Evolutionary conservation across 2,888 invertebrate genomes (phyloP).

Genomic region (Hydrotaea diabolus): DNA sequence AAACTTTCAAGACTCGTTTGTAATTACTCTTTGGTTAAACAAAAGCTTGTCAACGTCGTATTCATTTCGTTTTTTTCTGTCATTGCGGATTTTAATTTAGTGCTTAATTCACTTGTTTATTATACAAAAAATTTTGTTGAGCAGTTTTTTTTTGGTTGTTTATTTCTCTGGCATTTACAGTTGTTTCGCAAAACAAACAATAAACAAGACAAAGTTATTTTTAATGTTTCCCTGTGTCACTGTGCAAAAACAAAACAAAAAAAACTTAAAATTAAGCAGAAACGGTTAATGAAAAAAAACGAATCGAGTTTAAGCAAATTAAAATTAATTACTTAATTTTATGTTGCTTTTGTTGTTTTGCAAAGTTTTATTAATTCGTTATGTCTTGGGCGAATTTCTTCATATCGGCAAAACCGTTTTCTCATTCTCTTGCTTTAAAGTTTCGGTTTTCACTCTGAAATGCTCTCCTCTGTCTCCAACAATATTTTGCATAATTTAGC

Average conservation of each 20-base stretch:
- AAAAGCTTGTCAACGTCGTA: not conserved
- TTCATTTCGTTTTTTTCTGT: not conserved
- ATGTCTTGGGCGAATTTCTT: not conserved
- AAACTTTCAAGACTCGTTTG: not conserved
- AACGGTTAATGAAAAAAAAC: slow-evolving; percentile 20
- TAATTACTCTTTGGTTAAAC: not conserved
- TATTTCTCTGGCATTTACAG: slow-evolving; percentile 19
- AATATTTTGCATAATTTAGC: slow-evolving; percentile 26
- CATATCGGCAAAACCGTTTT: not conserved
- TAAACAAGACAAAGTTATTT: slow-evolving; percentile 18
- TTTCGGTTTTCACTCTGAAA: not conserved
- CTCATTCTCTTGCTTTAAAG: not conserved
- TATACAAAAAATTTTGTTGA: not conserved
- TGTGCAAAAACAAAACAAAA: slow-evolving; percentile 8
- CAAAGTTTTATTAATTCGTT: not conserved
- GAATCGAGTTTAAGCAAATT: slow-evolving; percentile 49
- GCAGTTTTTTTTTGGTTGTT: not conserved
- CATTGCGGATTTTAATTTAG: slow-evolving; percentile 10
- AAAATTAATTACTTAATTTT: slow-evolving; percentile 51
- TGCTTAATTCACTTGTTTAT: slow-evolving; percentile 17
- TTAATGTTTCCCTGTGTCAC: slow-evolving; percentile 12
- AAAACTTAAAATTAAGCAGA: slow-evolving; percentile 15
- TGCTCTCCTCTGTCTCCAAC: not conserved
- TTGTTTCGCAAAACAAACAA: slow-evolving; percentile 13
- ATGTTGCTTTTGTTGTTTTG: slow-evolving; percentile 13